Evolutionary conservation across 2,888 invertebrate species (phyloP).

Genomic region (Lapara coniferarum): DNA sequence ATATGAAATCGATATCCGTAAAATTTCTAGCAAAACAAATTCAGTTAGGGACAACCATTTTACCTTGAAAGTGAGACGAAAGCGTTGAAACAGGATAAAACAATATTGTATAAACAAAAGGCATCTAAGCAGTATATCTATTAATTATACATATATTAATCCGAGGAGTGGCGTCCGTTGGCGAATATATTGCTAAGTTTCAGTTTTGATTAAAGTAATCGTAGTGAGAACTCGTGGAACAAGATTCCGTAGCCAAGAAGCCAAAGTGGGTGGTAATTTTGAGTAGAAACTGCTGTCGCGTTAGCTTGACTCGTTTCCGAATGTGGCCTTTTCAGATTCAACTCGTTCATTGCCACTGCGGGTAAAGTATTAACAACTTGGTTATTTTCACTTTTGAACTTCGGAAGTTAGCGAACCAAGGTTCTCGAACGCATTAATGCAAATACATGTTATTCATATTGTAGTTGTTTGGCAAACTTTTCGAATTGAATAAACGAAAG

Average conservation of each 20-base stretch:
- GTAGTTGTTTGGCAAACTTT: constrained; percentile 30
- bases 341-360: constrained; percentile 77
- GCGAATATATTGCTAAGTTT: constrained; percentile 1
- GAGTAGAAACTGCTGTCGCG: constrained; percentile 51
- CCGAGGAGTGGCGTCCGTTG: neutral
- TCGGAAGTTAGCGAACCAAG: constrained; percentile 13
- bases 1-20: constrained; percentile 30
- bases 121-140: neutral
- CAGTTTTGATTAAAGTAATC: constrained; percentile 43
- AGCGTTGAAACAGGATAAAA: constrained; percentile 44
- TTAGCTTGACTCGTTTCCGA: constrained; percentile 67
- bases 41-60: constrained; percentile 59
- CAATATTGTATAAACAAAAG: constrained; percentile 16
- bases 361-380: constrained; percentile 29
- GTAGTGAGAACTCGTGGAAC: constrained; percentile 50
- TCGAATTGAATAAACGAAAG: constrained; percentile 31
- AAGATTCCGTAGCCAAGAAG: constrained; percentile 57
- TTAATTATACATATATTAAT: neutral
- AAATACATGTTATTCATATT: constrained; percentile 31
- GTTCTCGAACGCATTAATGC: constrained; percentile 4
- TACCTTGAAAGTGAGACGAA: constrained; percentile 73
- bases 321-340: constrained; percentile 70
- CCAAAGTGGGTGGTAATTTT: constrained; percentile 52
- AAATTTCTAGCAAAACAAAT: constrained; percentile 54
- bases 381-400: constrained; percentile 37